Percentiles rank a stretch among this genome's conserved stretches.
phyloP scores from a whole-genome alignment of 1,140 invertebrate species.

The Limonius californicus region DNA sequence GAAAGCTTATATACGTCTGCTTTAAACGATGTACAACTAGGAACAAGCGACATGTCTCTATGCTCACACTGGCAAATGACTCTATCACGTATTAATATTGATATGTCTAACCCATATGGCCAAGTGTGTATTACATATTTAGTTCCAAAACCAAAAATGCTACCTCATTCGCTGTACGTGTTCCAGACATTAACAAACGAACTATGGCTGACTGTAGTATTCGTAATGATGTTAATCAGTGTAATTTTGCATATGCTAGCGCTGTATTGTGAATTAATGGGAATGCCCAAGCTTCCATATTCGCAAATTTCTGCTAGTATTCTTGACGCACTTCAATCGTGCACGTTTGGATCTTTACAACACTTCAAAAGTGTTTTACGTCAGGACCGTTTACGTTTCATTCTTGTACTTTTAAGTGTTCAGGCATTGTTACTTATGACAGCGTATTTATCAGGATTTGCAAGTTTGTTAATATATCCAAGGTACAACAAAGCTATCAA shows the following conservation, averaged over 20 bases:
- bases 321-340: not conserved
- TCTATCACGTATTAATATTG: not conserved
- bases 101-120: slow-evolving; percentile 2
- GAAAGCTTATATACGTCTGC: not conserved
- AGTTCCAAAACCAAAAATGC: slow-evolving; percentile 14
- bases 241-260: not conserved
- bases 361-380: not conserved
- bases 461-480: not conserved
- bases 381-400: not conserved
- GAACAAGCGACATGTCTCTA: not conserved
- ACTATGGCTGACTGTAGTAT: not conserved
- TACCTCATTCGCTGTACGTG: not conserved
- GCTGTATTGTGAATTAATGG: not conserved
- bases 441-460: not conserved
- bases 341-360: not conserved
- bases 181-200: not conserved
- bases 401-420: not conserved
- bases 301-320: not conserved
- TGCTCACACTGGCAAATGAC: not conserved
- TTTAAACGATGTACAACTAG: not conserved
- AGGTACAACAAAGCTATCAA: not conserved
- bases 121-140: slow-evolving; percentile 16
- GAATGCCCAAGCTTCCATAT: not conserved
- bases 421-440: not conserved
- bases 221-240: not conserved